Conservation (phyloP, 2,888 invertebrate species). For the Neoaliturus tenellus region DNA sequence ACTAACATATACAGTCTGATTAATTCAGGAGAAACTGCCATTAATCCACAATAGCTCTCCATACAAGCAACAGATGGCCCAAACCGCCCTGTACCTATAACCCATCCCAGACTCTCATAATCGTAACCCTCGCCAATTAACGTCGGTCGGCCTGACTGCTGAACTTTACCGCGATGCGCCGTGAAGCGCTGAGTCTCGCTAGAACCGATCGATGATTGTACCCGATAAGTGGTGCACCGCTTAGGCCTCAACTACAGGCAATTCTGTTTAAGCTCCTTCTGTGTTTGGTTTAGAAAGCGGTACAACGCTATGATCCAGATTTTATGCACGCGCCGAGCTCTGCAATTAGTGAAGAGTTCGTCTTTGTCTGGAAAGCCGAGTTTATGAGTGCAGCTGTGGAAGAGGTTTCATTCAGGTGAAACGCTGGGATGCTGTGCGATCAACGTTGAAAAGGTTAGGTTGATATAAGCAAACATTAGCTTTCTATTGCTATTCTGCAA, state of each 20-base stretch:
- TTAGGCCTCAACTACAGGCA: background rate
- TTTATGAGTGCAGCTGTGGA: background rate
- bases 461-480: too few species aligned
- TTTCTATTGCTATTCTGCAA: too few species aligned
- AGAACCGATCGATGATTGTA: background rate
- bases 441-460: too few species aligned
- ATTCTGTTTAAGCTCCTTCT: background rate
- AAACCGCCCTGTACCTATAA: background rate
- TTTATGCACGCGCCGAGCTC: slow-evolving; percentile 13
- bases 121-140: slow-evolving; percentile 10
- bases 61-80: background rate
- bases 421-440: background rate
- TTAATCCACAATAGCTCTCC: too few species aligned
- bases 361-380: slow-evolving; percentile 8
- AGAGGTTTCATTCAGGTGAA: background rate
- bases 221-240: background rate
- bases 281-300: slow-evolving; percentile 12
- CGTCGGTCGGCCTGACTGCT: background rate
- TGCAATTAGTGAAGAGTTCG: background rate
- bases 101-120: background rate
- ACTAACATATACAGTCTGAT: too few species aligned
- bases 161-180: slow-evolving; percentile 21
- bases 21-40: too few species aligned
- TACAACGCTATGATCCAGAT: slow-evolving; percentile 12
- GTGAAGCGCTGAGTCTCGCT: background rate